Conservation (phyloP, 2,113 vertebrate species). For the Gavialis gangeticus region DNA sequence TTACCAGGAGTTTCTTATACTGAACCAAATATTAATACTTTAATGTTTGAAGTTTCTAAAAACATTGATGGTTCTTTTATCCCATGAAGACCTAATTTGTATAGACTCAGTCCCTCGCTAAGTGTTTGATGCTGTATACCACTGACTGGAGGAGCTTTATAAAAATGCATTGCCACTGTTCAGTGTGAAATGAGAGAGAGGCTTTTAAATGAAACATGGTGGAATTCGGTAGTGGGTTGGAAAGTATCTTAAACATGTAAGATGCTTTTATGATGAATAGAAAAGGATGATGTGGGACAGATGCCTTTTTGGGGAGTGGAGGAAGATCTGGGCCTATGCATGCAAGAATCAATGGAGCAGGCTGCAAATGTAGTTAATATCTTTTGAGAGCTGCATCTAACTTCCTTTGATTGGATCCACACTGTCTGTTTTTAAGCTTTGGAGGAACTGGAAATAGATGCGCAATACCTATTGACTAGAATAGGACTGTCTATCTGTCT, state of each 20-base stretch:
- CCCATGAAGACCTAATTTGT: too few relatives aligned
- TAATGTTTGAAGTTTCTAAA: constrained; percentile 48
- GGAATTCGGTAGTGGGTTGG: background rate
- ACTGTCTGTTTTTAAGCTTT: background rate
- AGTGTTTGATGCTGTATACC: too few relatives aligned
- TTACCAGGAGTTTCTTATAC: constrained; percentile 54
- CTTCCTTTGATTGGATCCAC: background rate
- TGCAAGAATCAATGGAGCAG: background rate
- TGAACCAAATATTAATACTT: constrained; percentile 48
- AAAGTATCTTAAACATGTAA: background rate
- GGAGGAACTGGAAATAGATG: background rate
- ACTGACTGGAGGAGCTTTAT: background rate
- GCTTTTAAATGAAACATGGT: background rate
- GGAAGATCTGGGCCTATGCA: background rate
- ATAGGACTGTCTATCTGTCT: too few relatives aligned
- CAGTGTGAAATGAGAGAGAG: background rate
- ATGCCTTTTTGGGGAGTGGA: background rate
- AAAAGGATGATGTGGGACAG: background rate
- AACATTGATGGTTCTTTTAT: background rate
- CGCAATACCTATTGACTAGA: background rate
- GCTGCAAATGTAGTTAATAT: fast-evolving
- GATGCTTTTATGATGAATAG: background rate
- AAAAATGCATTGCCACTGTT: background rate
- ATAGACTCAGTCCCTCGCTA: too few relatives aligned
- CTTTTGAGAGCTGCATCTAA: fast-evolving